Evolutionary conservation across 2,113 vertebrate genomes (phyloP), one percentile per base, ranked within the genome.

Genomic region (Brachyhypopomus gauderio): DNA sequence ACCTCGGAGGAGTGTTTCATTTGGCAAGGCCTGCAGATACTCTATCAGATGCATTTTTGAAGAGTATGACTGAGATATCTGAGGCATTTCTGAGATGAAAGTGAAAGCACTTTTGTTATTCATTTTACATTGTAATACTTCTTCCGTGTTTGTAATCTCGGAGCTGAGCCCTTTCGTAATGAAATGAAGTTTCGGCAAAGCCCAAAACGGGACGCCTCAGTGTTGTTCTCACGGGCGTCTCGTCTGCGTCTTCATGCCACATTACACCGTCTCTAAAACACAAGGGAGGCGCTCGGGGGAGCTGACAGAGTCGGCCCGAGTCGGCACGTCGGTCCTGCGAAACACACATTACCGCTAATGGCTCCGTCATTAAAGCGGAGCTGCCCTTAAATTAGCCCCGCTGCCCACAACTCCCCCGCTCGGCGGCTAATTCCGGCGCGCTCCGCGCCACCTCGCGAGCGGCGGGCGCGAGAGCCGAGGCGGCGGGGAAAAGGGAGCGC

Each of bases 321-420:
- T 79, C 77, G 84, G 77, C 84, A 69, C 64, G 62, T 16, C 52
- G 77, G 84, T 80, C 72, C 56, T 82, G 79, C 71, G 67, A 64
- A n/a, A 64, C 69, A 34, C 75, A 72, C 80, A 83, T 85, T 85
- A 83, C 67, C 73, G 19, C 67, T 85, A 85, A 85, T 85, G 81
- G 77, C 52, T 27, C 34, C 63, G 23, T 72, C 60, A 83, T 85
- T 85, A 85, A 70, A 67, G 72, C 72, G 23, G 71, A 80, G 79
- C 81, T 83, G 80, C 72, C 81, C 73, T 79, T 85, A 81, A 85
- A 85, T 85, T 75, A 79, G 71, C 64, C 59, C 70, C 60, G 73
- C 80, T 73, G 45, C 73, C 80, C 75, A 45, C 9, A 80, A 27
- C 60, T 19, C 48, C 45, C 45, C 77, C 52, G 30, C 76, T 69